Percentiles rank a stretch among this genome's conserved stretches.
Evolutionary conservation across 2,113 vertebrate genomes (phyloP).

Genomic region (Elaphurus davidianus): DNA sequence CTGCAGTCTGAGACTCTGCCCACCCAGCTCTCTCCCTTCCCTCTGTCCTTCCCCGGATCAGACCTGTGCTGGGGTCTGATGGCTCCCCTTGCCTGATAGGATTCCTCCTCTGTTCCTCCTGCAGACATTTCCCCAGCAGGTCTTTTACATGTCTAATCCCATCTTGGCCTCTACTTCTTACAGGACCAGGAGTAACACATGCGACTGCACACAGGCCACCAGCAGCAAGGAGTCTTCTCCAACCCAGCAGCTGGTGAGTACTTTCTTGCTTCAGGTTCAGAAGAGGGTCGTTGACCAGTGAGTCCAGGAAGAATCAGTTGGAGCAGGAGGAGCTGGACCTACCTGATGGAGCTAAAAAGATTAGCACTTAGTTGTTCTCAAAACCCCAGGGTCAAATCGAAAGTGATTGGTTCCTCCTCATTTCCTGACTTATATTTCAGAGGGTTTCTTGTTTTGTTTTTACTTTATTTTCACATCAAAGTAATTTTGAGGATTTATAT

Average conservation of each 20-base stretch:
- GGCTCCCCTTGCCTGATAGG: background rate
- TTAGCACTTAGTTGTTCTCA: background rate
- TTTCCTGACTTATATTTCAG: background rate
- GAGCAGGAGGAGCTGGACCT: background rate
- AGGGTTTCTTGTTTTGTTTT: constrained; percentile 26
- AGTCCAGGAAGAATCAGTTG: background rate
- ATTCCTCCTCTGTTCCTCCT: background rate
- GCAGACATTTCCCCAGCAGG: background rate
- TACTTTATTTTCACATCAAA: background rate
- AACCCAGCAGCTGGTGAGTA: accelerated
- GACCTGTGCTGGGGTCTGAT: background rate
- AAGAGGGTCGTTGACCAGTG: background rate
- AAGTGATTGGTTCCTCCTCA: background rate
- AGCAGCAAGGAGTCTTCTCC: background rate
- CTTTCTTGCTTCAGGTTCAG: background rate
- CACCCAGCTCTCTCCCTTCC: background rate
- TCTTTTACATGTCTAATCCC: background rate
- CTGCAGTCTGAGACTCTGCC: background rate
- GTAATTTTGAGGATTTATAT: background rate
- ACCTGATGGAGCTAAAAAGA: background rate
- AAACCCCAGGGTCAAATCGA: background rate
- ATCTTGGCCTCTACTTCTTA: background rate
- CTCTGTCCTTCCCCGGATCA: background rate
- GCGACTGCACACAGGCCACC: background rate
- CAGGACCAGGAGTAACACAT: background rate